Conservation (phyloP, 2,888 invertebrate species). For the Pomacea canaliculata region DNA sequence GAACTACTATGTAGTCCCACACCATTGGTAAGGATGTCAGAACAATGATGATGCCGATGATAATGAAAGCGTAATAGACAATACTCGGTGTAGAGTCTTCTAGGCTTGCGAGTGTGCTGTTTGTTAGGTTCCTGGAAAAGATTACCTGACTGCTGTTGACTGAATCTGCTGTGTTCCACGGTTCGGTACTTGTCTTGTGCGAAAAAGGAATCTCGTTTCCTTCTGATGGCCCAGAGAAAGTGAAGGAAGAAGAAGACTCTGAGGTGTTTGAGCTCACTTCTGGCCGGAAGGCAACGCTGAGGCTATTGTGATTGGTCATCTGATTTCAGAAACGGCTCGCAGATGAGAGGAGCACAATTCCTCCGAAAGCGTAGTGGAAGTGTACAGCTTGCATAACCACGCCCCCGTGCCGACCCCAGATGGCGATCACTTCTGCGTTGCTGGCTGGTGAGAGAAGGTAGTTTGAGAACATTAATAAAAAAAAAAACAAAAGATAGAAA, state of each 20-base stretch:
- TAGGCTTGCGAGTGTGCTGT: too few relatives aligned
- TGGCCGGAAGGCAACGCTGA: background rate
- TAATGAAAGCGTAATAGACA: slow-evolving; percentile 18
- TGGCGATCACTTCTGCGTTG: slow-evolving; percentile 64
- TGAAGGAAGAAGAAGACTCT: too few relatives aligned
- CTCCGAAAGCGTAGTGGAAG: slow-evolving; percentile 70
- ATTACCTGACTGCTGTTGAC: too few relatives aligned
- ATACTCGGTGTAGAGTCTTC: background rate
- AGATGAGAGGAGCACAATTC: slow-evolving; percentile 70
- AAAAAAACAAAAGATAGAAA: background rate
- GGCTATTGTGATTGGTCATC: background rate
- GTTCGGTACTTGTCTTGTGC: too few relatives aligned
- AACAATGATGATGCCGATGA: slow-evolving; percentile 6
- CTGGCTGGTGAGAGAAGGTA: slow-evolving; percentile 44
- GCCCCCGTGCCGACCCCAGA: slow-evolving; percentile 64
- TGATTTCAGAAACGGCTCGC: slow-evolving; percentile 67
- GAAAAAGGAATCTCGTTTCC: too few relatives aligned
- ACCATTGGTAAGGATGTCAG: slow-evolving; percentile 11
- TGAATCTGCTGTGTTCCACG: too few relatives aligned
- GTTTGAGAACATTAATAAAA: background rate
- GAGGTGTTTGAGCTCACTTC: too few relatives aligned
- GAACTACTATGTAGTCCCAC: background rate
- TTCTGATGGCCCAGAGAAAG: too few relatives aligned
- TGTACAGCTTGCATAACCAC: slow-evolving; percentile 71
- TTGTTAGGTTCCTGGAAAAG: too few relatives aligned